Percentiles rank a stretch among this genome's conserved stretches.
Evolutionary conservation across 2,888 invertebrate species (phyloP).

Genomic region (Helobdella robusta): DNA sequence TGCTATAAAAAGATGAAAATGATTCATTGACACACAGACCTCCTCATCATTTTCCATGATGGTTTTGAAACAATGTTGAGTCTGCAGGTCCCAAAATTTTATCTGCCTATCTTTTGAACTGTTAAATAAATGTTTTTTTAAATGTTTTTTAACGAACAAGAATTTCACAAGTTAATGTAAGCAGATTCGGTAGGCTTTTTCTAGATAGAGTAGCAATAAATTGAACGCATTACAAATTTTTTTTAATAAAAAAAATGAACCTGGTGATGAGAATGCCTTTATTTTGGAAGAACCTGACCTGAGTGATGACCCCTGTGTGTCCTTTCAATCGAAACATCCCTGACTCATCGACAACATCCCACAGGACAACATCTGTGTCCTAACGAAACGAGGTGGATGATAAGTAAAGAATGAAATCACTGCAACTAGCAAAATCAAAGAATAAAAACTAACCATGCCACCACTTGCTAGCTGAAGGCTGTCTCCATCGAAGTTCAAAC

Average conservation of each 20-base stretch:
- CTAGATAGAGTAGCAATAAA: not conserved
- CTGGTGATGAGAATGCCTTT: constrained; percentile 49
- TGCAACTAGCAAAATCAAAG: not conserved
- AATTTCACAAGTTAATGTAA: too few relatives aligned
- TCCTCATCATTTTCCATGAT: constrained; percentile 62
- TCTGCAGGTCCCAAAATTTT: constrained; percentile 93
- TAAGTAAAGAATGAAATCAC: not conserved
- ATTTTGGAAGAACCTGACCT: constrained; percentile 53
- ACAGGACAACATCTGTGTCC: constrained; percentile 86
- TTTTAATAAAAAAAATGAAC: constrained; percentile 36
- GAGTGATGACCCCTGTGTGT: constrained; percentile 81
- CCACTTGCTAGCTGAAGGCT: constrained; percentile 82
- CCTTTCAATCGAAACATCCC: constrained; percentile 81
- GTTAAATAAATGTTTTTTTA: constrained; percentile 32
- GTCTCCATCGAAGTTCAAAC: constrained; percentile 66
- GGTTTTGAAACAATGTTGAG: constrained; percentile 89
- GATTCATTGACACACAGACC: constrained; percentile 50
- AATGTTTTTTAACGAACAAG: too few relatives aligned
- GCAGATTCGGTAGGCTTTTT: too few relatives aligned
- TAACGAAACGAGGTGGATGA: constrained; percentile 31
- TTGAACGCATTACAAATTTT: not conserved
- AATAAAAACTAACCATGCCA: constrained; percentile 56
- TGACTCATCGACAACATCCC: constrained; percentile 84
- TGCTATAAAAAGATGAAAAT: not conserved
- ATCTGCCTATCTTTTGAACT: constrained; percentile 86